Evolutionary conservation across 2,113 vertebrate genomes (phyloP).

Genomic region (Cyprinodon variegatus): DNA sequence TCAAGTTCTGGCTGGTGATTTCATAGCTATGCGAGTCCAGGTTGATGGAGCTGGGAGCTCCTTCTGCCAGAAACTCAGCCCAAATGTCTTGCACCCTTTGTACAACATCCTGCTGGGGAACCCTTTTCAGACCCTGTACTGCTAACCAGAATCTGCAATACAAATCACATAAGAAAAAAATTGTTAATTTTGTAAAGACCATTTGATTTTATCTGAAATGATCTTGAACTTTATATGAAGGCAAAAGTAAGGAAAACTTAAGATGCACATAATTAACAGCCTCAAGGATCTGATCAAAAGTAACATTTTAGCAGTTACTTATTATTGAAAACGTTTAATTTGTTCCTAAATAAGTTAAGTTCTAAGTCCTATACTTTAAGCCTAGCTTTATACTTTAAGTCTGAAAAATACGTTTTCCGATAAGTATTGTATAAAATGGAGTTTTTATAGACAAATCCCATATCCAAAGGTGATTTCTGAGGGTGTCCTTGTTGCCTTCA

Average conservation of each 20-base stretch:
- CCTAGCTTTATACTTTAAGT: not conserved
- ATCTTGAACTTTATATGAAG: not conserved
- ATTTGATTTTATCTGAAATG: not conserved
- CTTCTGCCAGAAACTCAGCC: slow-evolving; percentile 96
- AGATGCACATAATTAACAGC: not conserved
- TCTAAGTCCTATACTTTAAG: not conserved
- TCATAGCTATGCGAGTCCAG: slow-evolving; percentile 98
- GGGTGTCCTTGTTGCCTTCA: not conserved
- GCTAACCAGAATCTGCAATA: slow-evolving; percentile 91
- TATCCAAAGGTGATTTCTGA: not conserved
- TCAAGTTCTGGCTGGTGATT: slow-evolving; percentile 94
- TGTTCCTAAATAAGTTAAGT: not conserved
- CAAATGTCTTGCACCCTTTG: slow-evolving; percentile 92
- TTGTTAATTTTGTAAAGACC: not conserved
- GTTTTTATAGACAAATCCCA: not conserved
- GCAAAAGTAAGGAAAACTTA: not conserved
- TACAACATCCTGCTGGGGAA: slow-evolving; percentile 89
- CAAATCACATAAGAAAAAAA: not conserved
- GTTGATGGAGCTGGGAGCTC: slow-evolving; percentile 94
- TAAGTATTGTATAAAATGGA: too few species aligned
- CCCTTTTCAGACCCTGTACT: slow-evolving; percentile 92
- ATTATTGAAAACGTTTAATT: not conserved
- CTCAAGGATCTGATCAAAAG: not conserved
- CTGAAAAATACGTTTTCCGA: not conserved
- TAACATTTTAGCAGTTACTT: not conserved